These are phyloP conservation scores for Rhyacichthys aspro DNA, from an alignment of 2,797 vertebrate species.

Conservation along the genomic window DNA sequence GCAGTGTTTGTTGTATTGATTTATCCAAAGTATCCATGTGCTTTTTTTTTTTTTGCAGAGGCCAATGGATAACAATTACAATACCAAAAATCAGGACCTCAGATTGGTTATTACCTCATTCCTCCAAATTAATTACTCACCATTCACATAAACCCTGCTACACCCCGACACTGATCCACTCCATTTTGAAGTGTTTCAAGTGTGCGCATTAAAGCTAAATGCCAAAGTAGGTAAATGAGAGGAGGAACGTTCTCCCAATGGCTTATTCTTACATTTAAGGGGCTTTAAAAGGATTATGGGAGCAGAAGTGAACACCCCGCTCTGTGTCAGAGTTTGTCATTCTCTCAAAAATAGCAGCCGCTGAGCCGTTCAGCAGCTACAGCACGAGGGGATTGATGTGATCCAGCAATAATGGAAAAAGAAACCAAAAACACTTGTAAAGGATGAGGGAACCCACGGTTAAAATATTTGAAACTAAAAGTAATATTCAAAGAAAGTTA, in stretches of 20 bases:
- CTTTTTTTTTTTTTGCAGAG: too few relatives aligned
- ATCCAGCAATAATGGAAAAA: constrained; percentile 16
- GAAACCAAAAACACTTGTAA: not conserved
- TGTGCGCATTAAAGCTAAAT: constrained; percentile 23
- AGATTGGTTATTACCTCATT: too few relatives aligned
- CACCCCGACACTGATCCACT: too few relatives aligned
- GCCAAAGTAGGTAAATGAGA: constrained; percentile 38
- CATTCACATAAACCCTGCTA: too few relatives aligned
- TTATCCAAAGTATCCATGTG: too few relatives aligned
- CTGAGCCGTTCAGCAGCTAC: constrained; percentile 19
- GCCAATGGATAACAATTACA: too few relatives aligned
- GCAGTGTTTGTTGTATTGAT: too few relatives aligned
- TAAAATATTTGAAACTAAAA: not conserved
- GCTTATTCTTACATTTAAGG: constrained; percentile 33
- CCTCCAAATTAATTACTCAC: too few relatives aligned
- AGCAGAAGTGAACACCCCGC: constrained; percentile 33
- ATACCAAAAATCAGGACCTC: too few relatives aligned
- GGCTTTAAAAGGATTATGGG: constrained; percentile 37
- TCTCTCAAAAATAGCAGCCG: constrained; percentile 17
- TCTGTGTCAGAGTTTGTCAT: constrained; percentile 15
- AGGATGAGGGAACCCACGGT: constrained; percentile 1
- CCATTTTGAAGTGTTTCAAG: constrained; percentile 34
- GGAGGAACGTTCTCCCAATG: constrained; percentile 16
- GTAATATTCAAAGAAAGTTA: too few relatives aligned
- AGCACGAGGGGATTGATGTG: constrained; percentile 13